A percentile compares a stretch with the other conserved stretches of the same genome.
Conservation (phyloP, 2,797 vertebrate genomes). For the Artibeus lituratus region DNA sequence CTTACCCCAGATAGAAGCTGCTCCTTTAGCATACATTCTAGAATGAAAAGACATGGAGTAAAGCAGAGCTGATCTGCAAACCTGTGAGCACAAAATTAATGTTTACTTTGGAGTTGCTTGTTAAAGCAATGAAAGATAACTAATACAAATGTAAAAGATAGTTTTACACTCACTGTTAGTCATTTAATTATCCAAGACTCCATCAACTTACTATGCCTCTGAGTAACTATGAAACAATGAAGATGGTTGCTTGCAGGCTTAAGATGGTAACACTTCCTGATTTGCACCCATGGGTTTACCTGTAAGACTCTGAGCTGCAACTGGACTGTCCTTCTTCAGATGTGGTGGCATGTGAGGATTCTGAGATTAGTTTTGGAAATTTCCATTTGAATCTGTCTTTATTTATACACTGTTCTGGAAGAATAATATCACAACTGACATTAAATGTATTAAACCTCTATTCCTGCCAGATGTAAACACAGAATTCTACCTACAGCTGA, state of each 20-base stretch:
- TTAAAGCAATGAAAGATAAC: background rate
- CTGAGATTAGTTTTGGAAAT: background rate
- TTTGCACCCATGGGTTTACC: background rate
- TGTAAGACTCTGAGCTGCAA: background rate
- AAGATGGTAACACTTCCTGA: background rate
- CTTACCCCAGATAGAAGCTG: background rate
- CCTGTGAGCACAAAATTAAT: background rate
- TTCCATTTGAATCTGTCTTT: constrained; percentile 26
- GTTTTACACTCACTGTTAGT: background rate
- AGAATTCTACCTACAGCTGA: constrained; percentile 6
- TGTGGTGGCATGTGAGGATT: background rate
- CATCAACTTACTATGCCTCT: background rate
- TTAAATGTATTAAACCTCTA: constrained; percentile 25
- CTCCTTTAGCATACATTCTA: background rate
- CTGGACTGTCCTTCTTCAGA: background rate
- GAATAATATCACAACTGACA: background rate
- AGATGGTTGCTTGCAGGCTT: background rate
- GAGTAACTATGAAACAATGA: constrained; percentile 1
- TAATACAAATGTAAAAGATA: background rate
- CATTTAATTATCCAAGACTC: background rate
- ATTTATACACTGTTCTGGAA: background rate
- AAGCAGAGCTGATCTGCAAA: background rate
- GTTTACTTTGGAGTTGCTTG: background rate
- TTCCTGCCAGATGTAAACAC: background rate
- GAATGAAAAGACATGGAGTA: background rate